A percentile compares a stretch with the other conserved stretches of the same genome.
These are phyloP conservation scores for Dasyornis broadbenti DNA, from an alignment of 2,113 vertebrate species.

Conservation along the genomic window DNA sequence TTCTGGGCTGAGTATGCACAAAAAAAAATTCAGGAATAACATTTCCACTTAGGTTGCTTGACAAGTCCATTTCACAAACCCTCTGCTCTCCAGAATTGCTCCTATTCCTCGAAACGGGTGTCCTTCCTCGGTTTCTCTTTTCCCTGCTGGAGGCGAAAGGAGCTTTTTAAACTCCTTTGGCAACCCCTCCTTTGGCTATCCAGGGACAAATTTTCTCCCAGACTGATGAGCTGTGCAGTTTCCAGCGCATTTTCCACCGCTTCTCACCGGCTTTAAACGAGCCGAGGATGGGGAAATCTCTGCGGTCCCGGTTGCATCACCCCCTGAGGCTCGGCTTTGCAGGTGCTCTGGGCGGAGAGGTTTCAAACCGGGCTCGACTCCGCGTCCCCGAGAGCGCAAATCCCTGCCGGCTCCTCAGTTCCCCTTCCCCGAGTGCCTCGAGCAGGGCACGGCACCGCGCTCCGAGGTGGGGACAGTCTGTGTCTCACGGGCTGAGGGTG, in stretches of 20 bases:
- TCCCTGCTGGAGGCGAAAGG: not conserved
- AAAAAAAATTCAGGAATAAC: not conserved
- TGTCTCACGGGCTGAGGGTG: not conserved
- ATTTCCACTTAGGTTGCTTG: not conserved
- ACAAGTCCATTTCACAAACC: not conserved
- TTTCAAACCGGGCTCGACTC: not conserved
- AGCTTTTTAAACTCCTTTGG: not conserved
- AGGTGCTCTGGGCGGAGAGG: not conserved
- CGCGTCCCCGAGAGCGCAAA: rapidly evolving
- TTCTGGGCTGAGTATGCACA: not conserved
- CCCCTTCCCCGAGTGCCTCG: rapidly evolving
- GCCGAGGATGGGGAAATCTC: not conserved
- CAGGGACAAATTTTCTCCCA: not conserved
- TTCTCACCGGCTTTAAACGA: slow-evolving; percentile 12
- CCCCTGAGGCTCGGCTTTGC: not conserved
- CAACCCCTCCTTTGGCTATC: not conserved
- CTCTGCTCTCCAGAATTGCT: not conserved
- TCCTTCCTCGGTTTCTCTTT: not conserved
- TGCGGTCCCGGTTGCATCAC: rapidly evolving
- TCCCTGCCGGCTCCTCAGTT: not conserved
- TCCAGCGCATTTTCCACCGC: not conserved
- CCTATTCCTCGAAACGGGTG: not conserved
- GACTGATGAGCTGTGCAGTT: rapidly evolving
- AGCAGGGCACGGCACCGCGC: rapidly evolving
- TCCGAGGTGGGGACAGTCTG: not conserved